Conservation (phyloP, 2,888 invertebrate species). For the Coleophora deauratella region DNA sequence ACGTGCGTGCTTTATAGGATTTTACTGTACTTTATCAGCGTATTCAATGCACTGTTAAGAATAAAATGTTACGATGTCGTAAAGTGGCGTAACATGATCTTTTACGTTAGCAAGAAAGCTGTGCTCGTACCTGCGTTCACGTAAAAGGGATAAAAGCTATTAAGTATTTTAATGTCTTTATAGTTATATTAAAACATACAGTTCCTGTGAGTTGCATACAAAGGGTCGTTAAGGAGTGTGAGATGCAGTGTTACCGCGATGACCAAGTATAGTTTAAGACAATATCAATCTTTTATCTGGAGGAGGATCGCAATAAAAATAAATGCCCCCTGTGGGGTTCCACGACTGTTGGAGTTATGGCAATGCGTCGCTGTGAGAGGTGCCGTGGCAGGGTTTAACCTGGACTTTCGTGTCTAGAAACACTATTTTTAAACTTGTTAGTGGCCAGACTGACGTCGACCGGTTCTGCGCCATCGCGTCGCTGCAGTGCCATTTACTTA, state of each 20-base stretch:
- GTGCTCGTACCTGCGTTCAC: constrained; percentile 14
- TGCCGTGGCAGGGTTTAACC: constrained; percentile 1
- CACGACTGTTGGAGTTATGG: constrained; percentile 4
- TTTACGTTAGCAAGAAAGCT: constrained; percentile 24
- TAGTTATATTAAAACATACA: constrained; percentile 5
- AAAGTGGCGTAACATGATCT: constrained; percentile 27
- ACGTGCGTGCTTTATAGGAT: no score
- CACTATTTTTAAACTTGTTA: constrained; percentile 21
- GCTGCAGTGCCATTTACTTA: constrained; percentile 17
- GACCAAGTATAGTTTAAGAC: neutral
- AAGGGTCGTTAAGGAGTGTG: constrained; percentile 1
- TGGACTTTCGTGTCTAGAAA: constrained; percentile 14
- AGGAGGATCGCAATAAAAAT: constrained; percentile 3
- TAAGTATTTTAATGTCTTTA: constrained; percentile 21
- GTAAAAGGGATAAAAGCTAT: constrained; percentile 14
- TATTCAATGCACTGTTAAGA: neutral
- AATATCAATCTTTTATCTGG: constrained; percentile 4
- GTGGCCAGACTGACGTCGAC: constrained; percentile 17
- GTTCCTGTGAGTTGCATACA: constrained; percentile 6
- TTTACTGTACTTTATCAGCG: no score
- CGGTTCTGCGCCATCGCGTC: constrained; percentile 18
- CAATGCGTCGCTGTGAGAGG: constrained; percentile 12
- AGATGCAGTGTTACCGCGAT: neutral
- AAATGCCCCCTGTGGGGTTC: constrained; percentile 7
- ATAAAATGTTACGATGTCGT: constrained; percentile 18